These are phyloP conservation scores for Magallana gigas DNA, from an alignment of 1,140 invertebrate genomes.

Conservation along the genomic window DNA sequence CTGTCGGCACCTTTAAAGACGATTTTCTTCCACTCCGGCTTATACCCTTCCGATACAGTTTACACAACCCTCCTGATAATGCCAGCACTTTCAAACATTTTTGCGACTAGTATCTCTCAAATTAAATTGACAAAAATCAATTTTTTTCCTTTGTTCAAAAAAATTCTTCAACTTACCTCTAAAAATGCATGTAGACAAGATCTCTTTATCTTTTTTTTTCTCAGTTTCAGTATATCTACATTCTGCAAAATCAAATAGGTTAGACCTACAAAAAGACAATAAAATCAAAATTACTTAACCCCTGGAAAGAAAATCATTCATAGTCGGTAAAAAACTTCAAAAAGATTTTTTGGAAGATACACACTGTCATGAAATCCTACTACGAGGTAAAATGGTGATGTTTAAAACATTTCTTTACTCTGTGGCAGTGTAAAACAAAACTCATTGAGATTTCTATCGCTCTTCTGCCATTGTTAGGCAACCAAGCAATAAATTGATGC, in stretches of 20 bases:
- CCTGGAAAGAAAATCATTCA: slow-evolving; percentile 28
- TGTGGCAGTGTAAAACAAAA: slow-evolving; percentile 18
- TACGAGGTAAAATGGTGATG: neutral
- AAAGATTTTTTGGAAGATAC: neutral
- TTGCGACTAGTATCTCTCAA: neutral
- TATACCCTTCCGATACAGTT: neutral
- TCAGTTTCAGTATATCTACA: neutral
- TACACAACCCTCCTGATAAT: neutral
- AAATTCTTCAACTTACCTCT: neutral
- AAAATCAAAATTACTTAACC: slow-evolving; percentile 21
- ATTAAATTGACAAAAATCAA: neutral
- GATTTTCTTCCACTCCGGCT: neutral
- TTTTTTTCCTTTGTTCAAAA: neutral
- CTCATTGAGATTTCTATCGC: neutral
- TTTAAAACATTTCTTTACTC: slow-evolving; percentile 1
- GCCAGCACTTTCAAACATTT: neutral
- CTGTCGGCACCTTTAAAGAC: neutral
- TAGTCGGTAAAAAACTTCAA: slow-evolving; percentile 31
- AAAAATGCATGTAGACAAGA: neutral
- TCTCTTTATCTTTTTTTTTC: neutral
- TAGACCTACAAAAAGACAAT: neutral
- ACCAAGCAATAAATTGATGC: slow-evolving; percentile 31
- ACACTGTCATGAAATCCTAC: neutral
- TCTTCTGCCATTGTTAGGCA: slow-evolving; percentile 10
- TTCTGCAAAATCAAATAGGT: neutral